These are phyloP conservation scores for Premnoplex brunnescens DNA, from an alignment of 2,797 vertebrate genomes.

Conservation along the genomic window DNA sequence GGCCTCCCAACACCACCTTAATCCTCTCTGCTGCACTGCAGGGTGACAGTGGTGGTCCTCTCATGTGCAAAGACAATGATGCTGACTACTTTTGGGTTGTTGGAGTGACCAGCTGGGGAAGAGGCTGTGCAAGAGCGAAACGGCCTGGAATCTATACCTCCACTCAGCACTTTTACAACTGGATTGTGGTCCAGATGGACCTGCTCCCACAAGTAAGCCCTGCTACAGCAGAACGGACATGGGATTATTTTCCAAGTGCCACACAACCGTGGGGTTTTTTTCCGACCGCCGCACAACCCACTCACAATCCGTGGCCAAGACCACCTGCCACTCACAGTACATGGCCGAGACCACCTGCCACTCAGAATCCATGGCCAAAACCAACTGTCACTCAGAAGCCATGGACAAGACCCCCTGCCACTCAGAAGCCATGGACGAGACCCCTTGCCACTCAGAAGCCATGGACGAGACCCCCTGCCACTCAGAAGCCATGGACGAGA, in stretches of 20 bases:
- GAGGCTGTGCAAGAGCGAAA: neutral
- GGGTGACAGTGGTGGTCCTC: neutral
- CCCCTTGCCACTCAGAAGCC: rapidly evolving
- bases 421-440: neutral
- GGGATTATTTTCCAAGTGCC: rapidly evolving
- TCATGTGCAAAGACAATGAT: neutral
- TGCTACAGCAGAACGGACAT: neutral
- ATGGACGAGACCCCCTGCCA: neutral
- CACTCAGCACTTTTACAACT: neutral
- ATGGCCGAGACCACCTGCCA: rapidly evolving
- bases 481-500: neutral
- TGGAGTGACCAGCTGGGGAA: neutral
- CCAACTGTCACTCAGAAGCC: neutral
- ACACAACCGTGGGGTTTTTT: neutral
- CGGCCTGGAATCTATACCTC: neutral
- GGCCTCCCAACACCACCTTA: neutral
- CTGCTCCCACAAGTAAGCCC: neutral
- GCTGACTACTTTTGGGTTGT: neutral
- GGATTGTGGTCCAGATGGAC: neutral
- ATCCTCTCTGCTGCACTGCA: neutral
- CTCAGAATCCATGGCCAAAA: rapidly evolving
- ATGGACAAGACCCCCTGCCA: neutral
- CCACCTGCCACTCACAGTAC: neutral
- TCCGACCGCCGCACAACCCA: rapidly evolving
- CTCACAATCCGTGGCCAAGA: rapidly evolving